Percentiles rank a stretch among this genome's conserved stretches.
Conservation (phyloP, 2,113 vertebrate genomes). For the Sakesphorus luctuosus region DNA sequence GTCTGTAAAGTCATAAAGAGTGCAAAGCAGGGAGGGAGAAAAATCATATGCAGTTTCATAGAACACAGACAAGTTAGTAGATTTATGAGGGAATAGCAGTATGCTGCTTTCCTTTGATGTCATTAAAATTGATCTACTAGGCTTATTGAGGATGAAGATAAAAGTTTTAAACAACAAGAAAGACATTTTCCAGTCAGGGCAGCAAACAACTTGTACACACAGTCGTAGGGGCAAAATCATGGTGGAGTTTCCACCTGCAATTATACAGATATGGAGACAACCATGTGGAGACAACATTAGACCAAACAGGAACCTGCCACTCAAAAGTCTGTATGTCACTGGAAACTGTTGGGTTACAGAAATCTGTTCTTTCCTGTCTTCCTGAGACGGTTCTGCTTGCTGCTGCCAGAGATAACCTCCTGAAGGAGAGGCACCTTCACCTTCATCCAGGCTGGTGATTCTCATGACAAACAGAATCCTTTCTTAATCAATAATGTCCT, state of each 20-base stretch:
- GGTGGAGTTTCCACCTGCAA: background rate
- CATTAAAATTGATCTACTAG: background rate
- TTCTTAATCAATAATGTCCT: background rate
- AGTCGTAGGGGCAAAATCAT: background rate
- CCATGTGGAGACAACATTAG: background rate
- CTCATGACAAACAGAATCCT: background rate
- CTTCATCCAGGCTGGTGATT: background rate
- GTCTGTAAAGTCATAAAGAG: background rate
- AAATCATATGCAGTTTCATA: background rate
- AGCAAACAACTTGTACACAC: background rate
- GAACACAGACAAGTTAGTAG: background rate
- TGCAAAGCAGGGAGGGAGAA: accelerated
- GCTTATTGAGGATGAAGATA: background rate
- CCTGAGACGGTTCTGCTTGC: background rate
- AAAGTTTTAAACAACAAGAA: background rate
- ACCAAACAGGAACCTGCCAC: background rate
- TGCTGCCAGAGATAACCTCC: background rate
- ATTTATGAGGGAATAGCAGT: background rate
- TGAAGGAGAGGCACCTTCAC: background rate
- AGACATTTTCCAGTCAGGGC: background rate
- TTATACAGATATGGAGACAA: background rate
- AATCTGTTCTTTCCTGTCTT: background rate
- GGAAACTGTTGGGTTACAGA: background rate
- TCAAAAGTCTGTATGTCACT: background rate
- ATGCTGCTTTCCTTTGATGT: background rate